A percentile compares a stretch with the other conserved stretches of the same genome.
phyloP scores from a whole-genome alignment of 2,797 vertebrate species.

The Lacerta bilineata region DNA sequence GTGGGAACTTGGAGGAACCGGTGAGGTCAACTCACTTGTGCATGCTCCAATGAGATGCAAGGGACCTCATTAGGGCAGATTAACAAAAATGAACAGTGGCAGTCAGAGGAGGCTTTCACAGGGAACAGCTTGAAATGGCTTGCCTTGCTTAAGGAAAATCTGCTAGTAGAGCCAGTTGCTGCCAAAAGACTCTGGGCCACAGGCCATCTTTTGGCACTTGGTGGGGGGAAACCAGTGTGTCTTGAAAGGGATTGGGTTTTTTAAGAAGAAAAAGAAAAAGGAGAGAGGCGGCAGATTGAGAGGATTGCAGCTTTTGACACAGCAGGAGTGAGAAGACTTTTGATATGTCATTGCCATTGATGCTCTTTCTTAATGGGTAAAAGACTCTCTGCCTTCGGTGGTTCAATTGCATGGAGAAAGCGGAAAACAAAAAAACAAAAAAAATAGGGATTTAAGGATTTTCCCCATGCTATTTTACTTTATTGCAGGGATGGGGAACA shows the following conservation, averaged over 20 bases:
- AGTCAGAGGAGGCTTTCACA: constrained; percentile 6
- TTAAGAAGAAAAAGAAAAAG: not conserved
- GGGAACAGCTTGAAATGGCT: constrained; percentile 24
- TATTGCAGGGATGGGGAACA: no score
- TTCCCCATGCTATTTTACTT: not conserved
- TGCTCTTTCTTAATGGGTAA: not conserved
- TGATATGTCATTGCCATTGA: constrained; percentile 36
- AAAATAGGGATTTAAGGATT: not conserved
- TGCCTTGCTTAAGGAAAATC: not conserved
- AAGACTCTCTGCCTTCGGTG: not conserved
- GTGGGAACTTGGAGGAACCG: fast-evolving
- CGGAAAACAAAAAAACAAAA: no score
- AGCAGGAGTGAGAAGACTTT: not conserved
- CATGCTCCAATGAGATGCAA: not conserved
- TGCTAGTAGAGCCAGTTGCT: not conserved
- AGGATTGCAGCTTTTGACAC: not conserved
- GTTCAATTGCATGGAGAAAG: not conserved
- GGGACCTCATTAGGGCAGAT: constrained; percentile 3
- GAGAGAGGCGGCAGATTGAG: not conserved
- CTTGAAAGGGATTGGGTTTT: constrained; percentile 5
- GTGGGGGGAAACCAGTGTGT: not conserved
- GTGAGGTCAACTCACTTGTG: not conserved
- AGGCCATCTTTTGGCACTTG: constrained; percentile 9
- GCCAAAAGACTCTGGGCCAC: constrained; percentile 1
- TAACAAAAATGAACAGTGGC: not conserved